Evolutionary conservation across 2,888 invertebrate species (phyloP), one percentile per base, ranked within the genome.

Genomic region (Hydrotaea cyrtoneurina): DNA sequence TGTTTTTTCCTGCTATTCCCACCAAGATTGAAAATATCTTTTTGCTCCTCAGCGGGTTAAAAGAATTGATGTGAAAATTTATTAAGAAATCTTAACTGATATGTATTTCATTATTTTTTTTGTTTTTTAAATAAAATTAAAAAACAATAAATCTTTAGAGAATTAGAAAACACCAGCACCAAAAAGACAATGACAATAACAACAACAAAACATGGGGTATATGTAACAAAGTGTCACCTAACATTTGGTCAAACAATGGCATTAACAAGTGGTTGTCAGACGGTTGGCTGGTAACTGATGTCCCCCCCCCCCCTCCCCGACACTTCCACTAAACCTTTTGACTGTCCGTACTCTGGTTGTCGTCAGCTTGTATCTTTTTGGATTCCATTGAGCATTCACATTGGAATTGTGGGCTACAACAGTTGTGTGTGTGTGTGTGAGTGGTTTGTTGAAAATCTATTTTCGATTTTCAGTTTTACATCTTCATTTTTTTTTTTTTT

Each of bases 401-500:
- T 53, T 64, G 3, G 15, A 75, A 23, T 43, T 69, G 19, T 39
- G 46, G 19, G 23, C 69, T 46, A 69, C 21, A 43, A 69, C 43
- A 69, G 46, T 69, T 69, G 46, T 66, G 43, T 21, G 17, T 4
- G 4, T 66, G 21, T 66, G 7, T 21, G n/a, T 53, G n/a, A 3
- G 10, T n/a, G 17, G 59, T 43, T 43, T 21, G 43, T 31, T 62
- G 31, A 23, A 59, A 59, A 59, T 62, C 31, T 66, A 21, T 66
- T 43, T 43, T 46, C 19, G 17, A 43, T 62, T 43, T 74, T 62
- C 39, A 74, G 57, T 74, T 64, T 80, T 71, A 80, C 78, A 84
- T 78, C 75, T 84, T 75, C 46, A 80, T 84, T 82, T 90, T 90
- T 91, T 90, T 84, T 75, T 50, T 78, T 84, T 82, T 90, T 90